A percentile compares a stretch with the other conserved stretches of the same genome.
These are phyloP conservation scores for silkworm (Bombyx mori) DNA, from an alignment of 1,140 invertebrate genomes.

Conservation along the genomic window ASM3026992v2 NC_085131.1:7334001-7334500, in stretches of 20 bases:
- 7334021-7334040: constrained; percentile 3
- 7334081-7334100: constrained; percentile 15
- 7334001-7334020: neutral
- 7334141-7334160: too few relatives aligned
- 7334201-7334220: too few relatives aligned
- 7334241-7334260: too few relatives aligned
- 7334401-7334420: too few relatives aligned
- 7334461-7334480: too few relatives aligned
- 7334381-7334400: too few relatives aligned
- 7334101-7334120: constrained; percentile 18
- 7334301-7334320: neutral
- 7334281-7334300: neutral
- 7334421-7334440: too few relatives aligned
- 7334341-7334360: neutral
- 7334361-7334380: neutral
- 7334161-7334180: too few relatives aligned
- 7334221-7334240: too few relatives aligned
- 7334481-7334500: too few relatives aligned
- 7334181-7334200: too few relatives aligned
- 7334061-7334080: constrained; percentile 30
- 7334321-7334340: neutral
- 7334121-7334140: constrained; percentile 1
- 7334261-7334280: neutral
- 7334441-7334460: too few relatives aligned
- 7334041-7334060: constrained; percentile 28